A percentile compares a stretch with the other conserved stretches of the same genome.
Evolutionary conservation across 1,140 invertebrate genomes (phyloP).

Genomic region (Helicoverpa armigera): DNA sequence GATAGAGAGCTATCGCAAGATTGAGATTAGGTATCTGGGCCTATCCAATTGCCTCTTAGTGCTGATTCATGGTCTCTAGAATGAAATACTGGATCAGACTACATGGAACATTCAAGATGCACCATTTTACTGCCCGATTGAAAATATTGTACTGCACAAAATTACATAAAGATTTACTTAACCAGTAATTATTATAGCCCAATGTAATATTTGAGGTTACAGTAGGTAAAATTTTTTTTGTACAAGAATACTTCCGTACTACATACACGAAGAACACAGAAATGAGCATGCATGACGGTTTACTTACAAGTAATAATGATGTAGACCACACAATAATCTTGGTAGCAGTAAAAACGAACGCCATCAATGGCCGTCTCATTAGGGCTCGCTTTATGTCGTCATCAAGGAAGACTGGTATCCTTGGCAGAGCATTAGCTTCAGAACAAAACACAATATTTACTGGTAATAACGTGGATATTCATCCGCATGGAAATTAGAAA

Average conservation of each 20-base stretch:
- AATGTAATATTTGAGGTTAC: neutral
- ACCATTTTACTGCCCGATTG: no score
- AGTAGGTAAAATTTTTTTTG: no score
- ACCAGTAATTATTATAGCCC: no score
- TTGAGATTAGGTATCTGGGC: no score
- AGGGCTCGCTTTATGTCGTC: slow-evolving; percentile 31
- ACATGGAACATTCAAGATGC: no score
- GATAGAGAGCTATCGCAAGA: no score
- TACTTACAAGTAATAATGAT: slow-evolving; percentile 26
- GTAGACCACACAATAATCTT: slow-evolving; percentile 28
- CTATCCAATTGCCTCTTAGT: no score
- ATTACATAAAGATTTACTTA: no score
- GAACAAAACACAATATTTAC: slow-evolving; percentile 9
- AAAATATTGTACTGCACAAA: no score
- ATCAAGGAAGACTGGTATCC: slow-evolving; percentile 30
- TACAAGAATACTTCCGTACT: neutral
- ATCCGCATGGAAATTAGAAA: slow-evolving; percentile 41
- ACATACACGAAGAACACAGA: slow-evolving; percentile 1
- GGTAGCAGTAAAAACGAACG: slow-evolving; percentile 10
- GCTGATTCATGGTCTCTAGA: no score
- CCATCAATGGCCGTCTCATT: slow-evolving; percentile 32
- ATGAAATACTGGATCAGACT: no score
- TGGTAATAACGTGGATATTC: slow-evolving; percentile 15
- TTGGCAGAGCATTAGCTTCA: slow-evolving; percentile 22
- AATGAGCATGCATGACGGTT: slow-evolving; percentile 12